phyloP scores from a whole-genome alignment of 2,797 vertebrate genomes.

The Falco berigora region DNA sequence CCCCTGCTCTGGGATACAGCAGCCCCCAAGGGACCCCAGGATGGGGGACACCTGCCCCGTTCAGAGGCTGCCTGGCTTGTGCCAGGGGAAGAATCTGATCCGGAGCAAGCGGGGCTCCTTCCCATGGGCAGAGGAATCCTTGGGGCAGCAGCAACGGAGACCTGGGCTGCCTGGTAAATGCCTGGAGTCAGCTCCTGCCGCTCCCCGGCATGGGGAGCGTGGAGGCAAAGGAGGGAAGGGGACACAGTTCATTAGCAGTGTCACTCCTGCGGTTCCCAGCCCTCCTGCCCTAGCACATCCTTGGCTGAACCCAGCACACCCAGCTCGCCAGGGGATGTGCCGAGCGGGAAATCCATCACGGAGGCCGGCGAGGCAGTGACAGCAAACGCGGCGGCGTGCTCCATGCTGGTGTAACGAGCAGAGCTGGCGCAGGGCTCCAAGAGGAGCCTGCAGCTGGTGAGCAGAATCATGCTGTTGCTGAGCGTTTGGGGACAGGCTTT shows the following conservation, averaged over 20 bases:
- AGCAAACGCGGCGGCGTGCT: not conserved
- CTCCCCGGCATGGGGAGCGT: not conserved
- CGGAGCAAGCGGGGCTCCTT: fast-evolving
- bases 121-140: not conserved
- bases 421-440: not conserved
- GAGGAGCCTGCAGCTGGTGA: not conserved
- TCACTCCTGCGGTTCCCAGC: not conserved
- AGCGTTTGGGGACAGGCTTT: not conserved
- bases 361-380: not conserved
- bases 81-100: not conserved
- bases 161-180: not conserved
- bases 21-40: not conserved
- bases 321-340: not conserved
- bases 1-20: not conserved
- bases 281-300: not conserved
- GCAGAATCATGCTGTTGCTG: not conserved
- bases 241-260: fast-evolving
- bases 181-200: not conserved
- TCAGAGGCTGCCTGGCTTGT: not conserved
- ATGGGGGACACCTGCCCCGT: not conserved
- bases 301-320: not conserved
- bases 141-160: not conserved
- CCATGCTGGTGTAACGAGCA: not conserved
- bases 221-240: fast-evolving
- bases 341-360: not conserved